Conservation (phyloP, 2,113 vertebrate genomes). For the Sapajus apella region DNA sequence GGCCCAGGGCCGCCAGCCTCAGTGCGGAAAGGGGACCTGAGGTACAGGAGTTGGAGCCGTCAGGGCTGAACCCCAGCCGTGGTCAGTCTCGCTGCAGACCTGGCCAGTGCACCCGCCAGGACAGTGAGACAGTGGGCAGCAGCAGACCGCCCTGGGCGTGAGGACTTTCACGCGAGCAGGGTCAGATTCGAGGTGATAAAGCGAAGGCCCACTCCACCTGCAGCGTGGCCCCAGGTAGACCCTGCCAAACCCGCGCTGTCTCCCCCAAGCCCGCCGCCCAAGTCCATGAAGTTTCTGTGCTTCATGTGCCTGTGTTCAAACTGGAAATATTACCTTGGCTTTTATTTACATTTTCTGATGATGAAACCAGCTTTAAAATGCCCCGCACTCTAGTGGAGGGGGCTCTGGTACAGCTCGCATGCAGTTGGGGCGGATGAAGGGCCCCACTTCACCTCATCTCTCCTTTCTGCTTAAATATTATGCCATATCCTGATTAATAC, state of each 20-base stretch:
- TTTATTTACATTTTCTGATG: slow-evolving; percentile 80
- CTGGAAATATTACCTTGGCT: slow-evolving; percentile 77
- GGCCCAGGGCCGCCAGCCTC: neutral
- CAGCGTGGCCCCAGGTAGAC: slow-evolving; percentile 70
- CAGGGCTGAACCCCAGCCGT: neutral
- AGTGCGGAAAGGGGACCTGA: neutral
- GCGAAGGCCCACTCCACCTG: slow-evolving; percentile 70
- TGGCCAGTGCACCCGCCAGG: neutral
- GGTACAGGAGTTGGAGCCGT: accelerated
- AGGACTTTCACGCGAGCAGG: slow-evolving; percentile 65
- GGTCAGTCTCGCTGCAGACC: accelerated
- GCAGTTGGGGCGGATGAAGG: slow-evolving; percentile 76
- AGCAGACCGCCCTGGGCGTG: slow-evolving; percentile 61
- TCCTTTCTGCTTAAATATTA: slow-evolving; percentile 89
- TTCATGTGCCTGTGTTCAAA: slow-evolving; percentile 52
- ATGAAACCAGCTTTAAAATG: slow-evolving; percentile 71
- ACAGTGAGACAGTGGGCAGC: slow-evolving; percentile 59
- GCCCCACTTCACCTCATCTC: slow-evolving; percentile 87
- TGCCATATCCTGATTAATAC: slow-evolving; percentile 90
- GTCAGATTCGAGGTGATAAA: slow-evolving; percentile 76
- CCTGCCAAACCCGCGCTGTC: slow-evolving; percentile 66
- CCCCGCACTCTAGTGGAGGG: slow-evolving; percentile 41
- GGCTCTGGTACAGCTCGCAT: slow-evolving; percentile 70
- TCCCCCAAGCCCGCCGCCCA: slow-evolving; percentile 69
- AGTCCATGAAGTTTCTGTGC: slow-evolving; percentile 70